Conservation (phyloP, 1,140 invertebrate species). For the Hyposmocoma kahamanoa region DNA sequence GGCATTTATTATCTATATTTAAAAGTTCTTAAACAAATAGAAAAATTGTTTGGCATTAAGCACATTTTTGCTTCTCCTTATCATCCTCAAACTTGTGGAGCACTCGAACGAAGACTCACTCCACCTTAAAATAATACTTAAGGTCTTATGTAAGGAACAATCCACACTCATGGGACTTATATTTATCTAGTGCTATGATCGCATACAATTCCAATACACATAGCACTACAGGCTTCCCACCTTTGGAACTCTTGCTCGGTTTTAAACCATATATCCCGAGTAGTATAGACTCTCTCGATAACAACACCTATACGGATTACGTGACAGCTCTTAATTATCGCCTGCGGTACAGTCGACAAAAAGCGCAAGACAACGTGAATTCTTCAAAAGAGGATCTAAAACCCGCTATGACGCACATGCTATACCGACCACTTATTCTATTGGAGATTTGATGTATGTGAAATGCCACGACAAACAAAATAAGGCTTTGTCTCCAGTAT, state of each 20-base stretch:
- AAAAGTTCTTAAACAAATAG: slow-evolving; percentile 36
- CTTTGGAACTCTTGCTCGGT: slow-evolving; percentile 51
- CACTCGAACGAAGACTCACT: slow-evolving; percentile 22
- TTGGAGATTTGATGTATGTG: slow-evolving; percentile 3
- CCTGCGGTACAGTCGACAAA: slow-evolving; percentile 4
- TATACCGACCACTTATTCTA: neutral
- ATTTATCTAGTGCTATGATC: slow-evolving; percentile 34
- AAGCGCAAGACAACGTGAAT: slow-evolving; percentile 2
- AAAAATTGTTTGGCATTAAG: slow-evolving; percentile 34
- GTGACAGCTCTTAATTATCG: slow-evolving; percentile 12
- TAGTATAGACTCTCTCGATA: slow-evolving; percentile 9
- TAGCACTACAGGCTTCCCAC: slow-evolving; percentile 17
- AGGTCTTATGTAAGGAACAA: slow-evolving; percentile 32
- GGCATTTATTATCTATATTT: no score
- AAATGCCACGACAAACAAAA: neutral
- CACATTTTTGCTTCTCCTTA: no score
- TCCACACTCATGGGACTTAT: slow-evolving; percentile 48
- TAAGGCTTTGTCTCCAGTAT: no score
- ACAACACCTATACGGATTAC: slow-evolving; percentile 16
- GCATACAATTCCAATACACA: slow-evolving; percentile 46
- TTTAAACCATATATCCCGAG: slow-evolving; percentile 23
- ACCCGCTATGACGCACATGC: neutral
- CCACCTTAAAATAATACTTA: slow-evolving; percentile 32
- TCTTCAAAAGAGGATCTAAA: slow-evolving; percentile 8
- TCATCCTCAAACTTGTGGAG: slow-evolving; percentile 36